Base-by-base conservation (phyloP, 2,888 invertebrate genomes). In the Germaria angustata region DNA sequence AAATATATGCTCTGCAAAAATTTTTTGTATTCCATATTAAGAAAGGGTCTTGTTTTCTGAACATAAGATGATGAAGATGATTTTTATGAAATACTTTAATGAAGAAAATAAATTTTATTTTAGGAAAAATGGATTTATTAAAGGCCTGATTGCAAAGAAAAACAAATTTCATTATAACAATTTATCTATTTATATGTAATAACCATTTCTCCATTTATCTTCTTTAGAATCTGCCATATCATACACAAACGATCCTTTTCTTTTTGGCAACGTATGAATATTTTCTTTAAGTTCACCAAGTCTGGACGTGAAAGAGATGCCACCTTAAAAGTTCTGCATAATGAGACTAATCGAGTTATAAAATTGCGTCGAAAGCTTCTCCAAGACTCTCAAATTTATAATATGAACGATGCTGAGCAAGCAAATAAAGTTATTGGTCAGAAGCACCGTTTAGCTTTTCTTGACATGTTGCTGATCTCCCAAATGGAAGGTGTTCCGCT, bases 391-490 rank as follows among this genome's bases (percentile, higher is more conserved):
- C 84, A 87, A 15, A 84, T 86, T 39, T 75, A 85, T 13, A 85
- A 59, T 8, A 61, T 87, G 46, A 57, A 84, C 28, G 85, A 87
- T 63, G 83, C 84, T n/a, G 84, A 86, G 46, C 81, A 86, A 66
- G 46, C 76, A 1, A 83, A 87, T 22, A 87, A 86, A 41, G 53
- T 88, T 22, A 55, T 17, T 2, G 92, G 90, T 1, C 84, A 78
- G 69, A 90, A 89, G 79, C 90, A 90, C 57, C 90, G 91, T 15
- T 87, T 92, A 83, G 92, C 92, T 6, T 92, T 92, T 80, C 86
- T 92, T 44, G 92, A 92, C 86, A 89, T 92, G 87, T 84, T 93
- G 57, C 85, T 93, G 15, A 91, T 92, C 36, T 89, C 92, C 4
- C 92, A 92, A 80, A 88, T 90, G 82, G 90, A 92, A 77, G 91